Conservation (phyloP, 1,140 invertebrate genomes). For the Aphelenchoides besseyi region DNA sequence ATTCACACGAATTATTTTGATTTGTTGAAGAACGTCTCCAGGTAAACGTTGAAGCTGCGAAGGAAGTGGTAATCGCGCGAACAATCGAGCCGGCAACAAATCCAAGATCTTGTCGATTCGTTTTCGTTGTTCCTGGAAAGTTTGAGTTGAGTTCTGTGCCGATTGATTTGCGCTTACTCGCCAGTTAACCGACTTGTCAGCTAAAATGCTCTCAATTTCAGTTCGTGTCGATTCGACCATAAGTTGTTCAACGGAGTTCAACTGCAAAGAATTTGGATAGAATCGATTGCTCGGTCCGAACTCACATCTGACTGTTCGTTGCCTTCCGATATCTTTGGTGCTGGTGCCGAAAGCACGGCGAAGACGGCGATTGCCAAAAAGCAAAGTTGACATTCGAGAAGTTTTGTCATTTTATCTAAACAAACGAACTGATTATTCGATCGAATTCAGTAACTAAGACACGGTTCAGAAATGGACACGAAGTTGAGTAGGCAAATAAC, state of each 20-base stretch:
- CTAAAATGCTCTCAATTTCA: not conserved
- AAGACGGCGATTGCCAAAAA: too few relatives aligned
- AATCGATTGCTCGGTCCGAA: too few relatives aligned
- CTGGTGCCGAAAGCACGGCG: not conserved
- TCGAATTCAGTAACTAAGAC: too few relatives aligned
- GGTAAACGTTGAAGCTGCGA: not conserved
- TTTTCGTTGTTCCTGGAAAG: not conserved
- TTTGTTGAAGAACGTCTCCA: not conserved
- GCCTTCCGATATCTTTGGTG: not conserved
- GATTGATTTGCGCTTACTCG: not conserved
- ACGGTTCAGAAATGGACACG: not conserved
- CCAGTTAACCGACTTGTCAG: not conserved
- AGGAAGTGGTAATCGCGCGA: slow-evolving; percentile 15
- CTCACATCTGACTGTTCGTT: not conserved
- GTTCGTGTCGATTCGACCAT: not conserved
- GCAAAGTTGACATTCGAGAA: not conserved
- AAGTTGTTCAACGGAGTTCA: not conserved
- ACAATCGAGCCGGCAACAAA: not conserved
- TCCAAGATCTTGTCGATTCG: slow-evolving; percentile 17
- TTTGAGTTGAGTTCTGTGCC: not conserved
- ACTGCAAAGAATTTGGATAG: not conserved
- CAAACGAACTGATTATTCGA: too few relatives aligned
- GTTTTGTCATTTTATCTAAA: not conserved
- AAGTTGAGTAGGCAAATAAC: not conserved
- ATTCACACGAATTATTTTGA: slow-evolving; percentile 8